Evolutionary conservation across 2,797 vertebrate genomes (phyloP), one percentile per base, ranked within the genome.

Genomic region (Hylomyscus alleni): DNA sequence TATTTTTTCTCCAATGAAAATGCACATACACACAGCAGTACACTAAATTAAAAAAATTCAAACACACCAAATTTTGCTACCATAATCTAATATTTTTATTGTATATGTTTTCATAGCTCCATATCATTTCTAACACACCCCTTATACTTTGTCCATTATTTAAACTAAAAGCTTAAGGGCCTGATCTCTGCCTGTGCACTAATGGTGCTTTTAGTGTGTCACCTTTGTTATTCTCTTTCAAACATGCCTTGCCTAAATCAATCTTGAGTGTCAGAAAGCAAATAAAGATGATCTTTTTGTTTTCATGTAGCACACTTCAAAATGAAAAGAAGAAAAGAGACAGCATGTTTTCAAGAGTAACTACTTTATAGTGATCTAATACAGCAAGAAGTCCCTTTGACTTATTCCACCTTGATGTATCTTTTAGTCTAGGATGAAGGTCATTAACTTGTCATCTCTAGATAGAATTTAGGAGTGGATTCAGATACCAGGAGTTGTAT

Each of bases 231-330:
- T 97, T 95, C 20, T 93, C 44, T 24, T 88, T 31, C 29, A 95
- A 54, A 47, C 29, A 31, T 58, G 37, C 83, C 52, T 54, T 97
- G 65, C 90, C 9, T 94, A 96, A 95, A 96, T 94, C 88, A 97
- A 84, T 96, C 73, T 40, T 0, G 84, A 34, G 58, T 83, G 40
- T 34, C 14, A 96, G 80, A 97, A 97, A 96, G 20, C 29, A 62
- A 44, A 87, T 24, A 20, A 67, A 0, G 29, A 95, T 94, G 34
- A 37, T 65, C n/a, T 65, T 78, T 47, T 89, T 85, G 88, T 78
- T 87, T 6, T 89, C 67, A 78, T 15, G 19, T 20, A 95, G 3
- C 83, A 83, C 8, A 22, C 14, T 85, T 83, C 62, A 73, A 62
- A 90, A 72, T 73, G 52, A 95, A 93, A 95, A 69, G 7, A 40